Evolutionary conservation across 2,113 vertebrate genomes (phyloP).

Genomic region (Rana temporaria): DNA sequence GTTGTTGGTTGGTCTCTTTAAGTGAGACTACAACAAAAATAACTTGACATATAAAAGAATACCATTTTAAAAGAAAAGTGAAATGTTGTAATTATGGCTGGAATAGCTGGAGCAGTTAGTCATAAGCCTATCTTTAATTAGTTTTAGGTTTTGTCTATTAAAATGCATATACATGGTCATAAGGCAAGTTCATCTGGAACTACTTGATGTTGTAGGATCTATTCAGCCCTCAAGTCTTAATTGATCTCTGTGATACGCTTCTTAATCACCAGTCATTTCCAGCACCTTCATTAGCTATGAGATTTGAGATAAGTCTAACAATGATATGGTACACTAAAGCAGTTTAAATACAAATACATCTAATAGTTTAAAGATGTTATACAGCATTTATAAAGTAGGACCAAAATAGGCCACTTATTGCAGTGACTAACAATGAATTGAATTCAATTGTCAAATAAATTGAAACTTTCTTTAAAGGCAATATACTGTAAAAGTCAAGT

Average conservation of each 20-base stretch:
- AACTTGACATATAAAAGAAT: no score
- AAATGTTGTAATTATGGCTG: neutral
- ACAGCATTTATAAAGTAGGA: no score
- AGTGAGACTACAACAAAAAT: no score
- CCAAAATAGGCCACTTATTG: no score
- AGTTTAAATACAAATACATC: neutral
- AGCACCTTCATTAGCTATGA: constrained; percentile 1
- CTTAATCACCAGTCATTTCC: constrained; percentile 5
- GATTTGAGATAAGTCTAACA: neutral
- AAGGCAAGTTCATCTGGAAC: neutral
- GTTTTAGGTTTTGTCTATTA: constrained; percentile 9
- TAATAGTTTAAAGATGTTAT: no score
- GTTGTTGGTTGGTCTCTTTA: no score
- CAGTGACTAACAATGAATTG: no score
- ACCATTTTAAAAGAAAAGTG: no score
- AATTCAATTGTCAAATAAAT: no score
- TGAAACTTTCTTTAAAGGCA: neutral
- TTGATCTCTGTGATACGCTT: constrained; percentile 20
- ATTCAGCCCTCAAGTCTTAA: neutral
- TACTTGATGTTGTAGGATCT: constrained; percentile 1
- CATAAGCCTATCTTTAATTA: neutral
- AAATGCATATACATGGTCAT: neutral
- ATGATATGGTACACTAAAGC: neutral
- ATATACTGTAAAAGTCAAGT: neutral
- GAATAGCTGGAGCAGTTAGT: neutral